Evolutionary conservation across 2,888 invertebrate species (phyloP), one percentile per base, ranked within the genome.

Genomic region (Ectobius pallidus): DNA sequence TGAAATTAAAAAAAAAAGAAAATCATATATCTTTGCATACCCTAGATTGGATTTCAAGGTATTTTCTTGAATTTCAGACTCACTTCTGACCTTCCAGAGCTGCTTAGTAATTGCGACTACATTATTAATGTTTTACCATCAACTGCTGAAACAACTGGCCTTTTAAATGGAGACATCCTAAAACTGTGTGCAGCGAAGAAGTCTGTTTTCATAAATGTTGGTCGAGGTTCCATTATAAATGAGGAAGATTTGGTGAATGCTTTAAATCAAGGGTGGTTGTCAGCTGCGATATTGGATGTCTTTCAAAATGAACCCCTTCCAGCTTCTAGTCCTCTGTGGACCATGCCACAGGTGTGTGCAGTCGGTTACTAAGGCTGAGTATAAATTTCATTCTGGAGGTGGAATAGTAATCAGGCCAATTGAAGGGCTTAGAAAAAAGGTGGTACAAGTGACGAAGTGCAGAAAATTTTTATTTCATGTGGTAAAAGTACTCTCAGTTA

Each of bases 171-270:
- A 18, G 81, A 83, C 58, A 76, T 84, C 18, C 80, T 89, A 42
- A 77, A 84, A 78, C 79, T 80, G 74, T 88, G 88, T 78, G 79
- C 81, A 80, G 79, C 79, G 42, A 83, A 81, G 77, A 77, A 80
- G 65, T 78, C 85, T 18, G 82, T 88, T 44, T 86, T 89, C 76
- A 86, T 89, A n/a, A 89, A 89, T 78, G 82, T 88, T 72, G 89
- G 88, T 1, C 80, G 88, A 78, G 87, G 88, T 42, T 83, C 83
- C 74, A 80, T 88, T n/a, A 85, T 88, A 18, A 81, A 80, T 73
- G 87, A 88, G 78, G 76, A 77, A 1, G 84, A 84, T 75, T 79
- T 89, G 39, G 75, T 88, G 4, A 80, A 82, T 62, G 87, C 88
- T 14, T 77, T 89, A 42, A 80, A 85, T 67, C 79, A 84, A 34